Percentiles rank a stretch among this genome's conserved stretches.
Evolutionary conservation across 2,888 invertebrate species (phyloP).

Genomic region (Bruchidius siliquastri): DNA sequence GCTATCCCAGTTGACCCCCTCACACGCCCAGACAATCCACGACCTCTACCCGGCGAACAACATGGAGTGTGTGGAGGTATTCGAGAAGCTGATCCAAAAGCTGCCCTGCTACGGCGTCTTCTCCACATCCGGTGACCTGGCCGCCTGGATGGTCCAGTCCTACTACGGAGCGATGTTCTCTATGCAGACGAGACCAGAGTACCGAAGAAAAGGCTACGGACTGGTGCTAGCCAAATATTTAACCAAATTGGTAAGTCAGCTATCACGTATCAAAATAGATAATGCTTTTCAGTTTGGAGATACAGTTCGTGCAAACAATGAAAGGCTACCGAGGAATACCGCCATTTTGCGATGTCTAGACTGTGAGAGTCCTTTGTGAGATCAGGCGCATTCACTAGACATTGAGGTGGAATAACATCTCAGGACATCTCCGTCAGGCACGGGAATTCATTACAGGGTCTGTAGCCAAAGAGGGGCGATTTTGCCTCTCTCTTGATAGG

Average conservation of each 20-base stretch:
- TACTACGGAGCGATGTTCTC: conserved; percentile 91
- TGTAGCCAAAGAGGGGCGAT: too few relatives aligned
- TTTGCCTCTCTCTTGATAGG: too few relatives aligned
- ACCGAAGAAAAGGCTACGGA: conserved; percentile 56
- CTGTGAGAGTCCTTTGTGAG: too few relatives aligned
- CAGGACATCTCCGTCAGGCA: too few relatives aligned
- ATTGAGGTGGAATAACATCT: too few relatives aligned
- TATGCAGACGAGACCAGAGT: conserved; percentile 68
- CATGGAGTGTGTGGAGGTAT: conserved; percentile 79
- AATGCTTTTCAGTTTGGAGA: too few relatives aligned
- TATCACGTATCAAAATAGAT: too few relatives aligned
- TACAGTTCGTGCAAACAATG: too few relatives aligned
- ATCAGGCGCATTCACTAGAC: too few relatives aligned
- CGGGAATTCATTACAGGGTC: too few relatives aligned
- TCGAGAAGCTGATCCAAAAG: conserved; percentile 71
- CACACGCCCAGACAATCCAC: conserved; percentile 78
- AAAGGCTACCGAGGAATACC: too few relatives aligned
- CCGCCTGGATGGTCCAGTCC: conserved; percentile 89
- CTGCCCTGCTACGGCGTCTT: conserved; percentile 80
- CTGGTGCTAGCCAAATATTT: conserved; percentile 65
- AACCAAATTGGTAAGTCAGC: conserved; percentile 42
- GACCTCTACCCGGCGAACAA: conserved; percentile 84
- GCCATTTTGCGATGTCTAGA: too few relatives aligned
- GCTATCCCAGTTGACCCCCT: conserved; percentile 69
- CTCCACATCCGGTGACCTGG: conserved; percentile 64